Evolutionary conservation across 2,888 invertebrate species (phyloP).

Genomic region (Camponotus fellah): DNA sequence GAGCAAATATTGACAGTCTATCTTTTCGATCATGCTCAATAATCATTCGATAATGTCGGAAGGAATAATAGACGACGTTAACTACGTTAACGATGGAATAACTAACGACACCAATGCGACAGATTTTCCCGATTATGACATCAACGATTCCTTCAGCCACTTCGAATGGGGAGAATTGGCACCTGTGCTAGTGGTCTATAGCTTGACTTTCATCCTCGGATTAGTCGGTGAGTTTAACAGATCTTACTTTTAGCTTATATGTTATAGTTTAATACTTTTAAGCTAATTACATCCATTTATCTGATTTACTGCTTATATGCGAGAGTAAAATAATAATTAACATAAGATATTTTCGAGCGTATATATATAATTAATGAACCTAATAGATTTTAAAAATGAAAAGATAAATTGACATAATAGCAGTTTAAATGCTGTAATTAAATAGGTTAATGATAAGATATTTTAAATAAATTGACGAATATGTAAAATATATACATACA

Average conservation of each 20-base stretch:
- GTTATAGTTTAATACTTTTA: no score
- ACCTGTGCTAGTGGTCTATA: constrained; percentile 88
- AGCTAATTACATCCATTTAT: no score
- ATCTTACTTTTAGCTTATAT: not conserved
- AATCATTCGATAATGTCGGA: constrained; percentile 32
- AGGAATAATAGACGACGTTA: constrained; percentile 55
- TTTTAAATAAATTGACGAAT: not conserved
- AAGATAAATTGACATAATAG: not conserved
- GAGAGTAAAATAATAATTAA: not conserved
- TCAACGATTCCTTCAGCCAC: constrained; percentile 85
- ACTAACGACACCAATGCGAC: constrained; percentile 77
- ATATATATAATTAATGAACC: not conserved
- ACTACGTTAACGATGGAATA: not conserved
- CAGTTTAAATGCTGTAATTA: not conserved
- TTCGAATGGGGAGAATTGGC: constrained; percentile 88
- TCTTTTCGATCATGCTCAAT: not conserved
- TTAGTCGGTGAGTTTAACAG: constrained; percentile 87
- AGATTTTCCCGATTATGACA: constrained; percentile 86
- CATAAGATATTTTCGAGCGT: not conserved
- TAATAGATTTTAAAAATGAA: not conserved
- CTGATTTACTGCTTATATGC: no score
- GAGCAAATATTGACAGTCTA: not conserved
- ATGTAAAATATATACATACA: not conserved
- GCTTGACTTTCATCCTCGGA: constrained; percentile 88
- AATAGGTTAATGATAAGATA: not conserved